These are phyloP conservation scores for Lutraria rhynchaena DNA, from an alignment of 1,140 invertebrate genomes.

Conservation along the genomic window DNA sequence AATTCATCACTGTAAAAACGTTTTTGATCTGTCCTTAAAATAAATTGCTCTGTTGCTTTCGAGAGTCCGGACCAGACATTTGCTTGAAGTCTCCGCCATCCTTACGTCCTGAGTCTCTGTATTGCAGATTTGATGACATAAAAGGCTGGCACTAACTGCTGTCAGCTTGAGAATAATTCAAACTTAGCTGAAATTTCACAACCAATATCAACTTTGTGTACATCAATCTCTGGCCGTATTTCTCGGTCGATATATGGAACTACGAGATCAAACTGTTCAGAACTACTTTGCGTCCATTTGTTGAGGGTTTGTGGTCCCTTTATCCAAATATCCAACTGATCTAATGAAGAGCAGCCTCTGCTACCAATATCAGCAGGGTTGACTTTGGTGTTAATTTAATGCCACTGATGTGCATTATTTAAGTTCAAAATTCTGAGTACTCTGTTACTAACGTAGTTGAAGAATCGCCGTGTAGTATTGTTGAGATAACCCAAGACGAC, in stretches of 20 bases:
- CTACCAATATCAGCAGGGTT: constrained; percentile 59
- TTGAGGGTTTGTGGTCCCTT: neutral
- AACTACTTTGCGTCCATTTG: neutral
- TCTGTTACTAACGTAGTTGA: constrained; percentile 54
- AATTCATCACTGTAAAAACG: neutral
- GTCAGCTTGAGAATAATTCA: constrained; percentile 17
- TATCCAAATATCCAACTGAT: constrained; percentile 11
- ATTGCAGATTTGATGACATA: constrained; percentile 13
- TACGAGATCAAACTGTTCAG: neutral
- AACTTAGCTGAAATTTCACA: constrained; percentile 4
- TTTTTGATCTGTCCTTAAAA: neutral
- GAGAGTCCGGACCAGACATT: too few species aligned
- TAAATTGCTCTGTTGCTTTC: neutral
- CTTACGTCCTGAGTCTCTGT: too few species aligned
- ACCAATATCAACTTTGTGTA: neutral
- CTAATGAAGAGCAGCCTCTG: constrained; percentile 3
- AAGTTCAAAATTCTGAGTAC: constrained; percentile 32
- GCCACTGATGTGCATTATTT: constrained; percentile 42
- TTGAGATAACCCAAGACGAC: constrained; percentile 45
- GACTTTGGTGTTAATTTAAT: constrained; percentile 36
- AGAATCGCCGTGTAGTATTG: constrained; percentile 45
- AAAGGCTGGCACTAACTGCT: constrained; percentile 6
- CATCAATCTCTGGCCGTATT: constrained; percentile 14
- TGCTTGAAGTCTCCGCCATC: too few species aligned
- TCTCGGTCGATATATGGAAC: constrained; percentile 15